Evolutionary conservation across 2,797 vertebrate genomes (phyloP), one percentile per base, ranked within the genome.

Genomic region (Euphonia xanthogaster): DNA sequence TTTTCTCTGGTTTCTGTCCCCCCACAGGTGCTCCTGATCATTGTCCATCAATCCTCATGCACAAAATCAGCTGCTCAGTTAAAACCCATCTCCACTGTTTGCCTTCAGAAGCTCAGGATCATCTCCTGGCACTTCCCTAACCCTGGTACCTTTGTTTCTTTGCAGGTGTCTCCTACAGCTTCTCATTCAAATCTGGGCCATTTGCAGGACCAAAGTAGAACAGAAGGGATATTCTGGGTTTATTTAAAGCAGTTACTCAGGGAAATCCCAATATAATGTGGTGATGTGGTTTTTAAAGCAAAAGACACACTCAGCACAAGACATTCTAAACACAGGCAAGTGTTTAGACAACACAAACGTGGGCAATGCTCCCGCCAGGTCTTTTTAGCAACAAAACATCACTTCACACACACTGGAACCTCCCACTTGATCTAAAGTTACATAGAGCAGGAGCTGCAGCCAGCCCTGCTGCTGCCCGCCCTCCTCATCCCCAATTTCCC

Each of bases 251-350:
- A n/a, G 39, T 21, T 42, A 51, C 14, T 47, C 10, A 5, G 17
- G 17, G 14, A 73, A 93, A 79, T 17, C 21, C 11, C 2, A 8
- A 14, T 1, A 27, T 3, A 40, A 40, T 1, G 21, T 0, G 8
- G 14, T 5, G 42, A 42, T 2, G 2, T 24, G 31, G 14, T 10
- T 87, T 76, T 53, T 20, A 85, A 62, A 7, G 53, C 7, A 63
- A 17, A 62, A n/a, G 9, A 19, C 10, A 35, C 24, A 5, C 9
- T 22, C 19, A 31, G 30, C 30, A 53, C 30, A 14, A 53, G 30
- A 9, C 30, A 31, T 14, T 21, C 51, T 31, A 53, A 51, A 53
- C 30, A 31, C 1, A 40, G 27, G 5, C 14, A 44, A 37, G 14
- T 4, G n/a, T 61, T 77, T 2, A 78, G 62, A 72, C 24, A 89